Evolutionary conservation across 2,888 invertebrate species (phyloP).

Genomic region (Drosophila kambysellisi): DNA sequence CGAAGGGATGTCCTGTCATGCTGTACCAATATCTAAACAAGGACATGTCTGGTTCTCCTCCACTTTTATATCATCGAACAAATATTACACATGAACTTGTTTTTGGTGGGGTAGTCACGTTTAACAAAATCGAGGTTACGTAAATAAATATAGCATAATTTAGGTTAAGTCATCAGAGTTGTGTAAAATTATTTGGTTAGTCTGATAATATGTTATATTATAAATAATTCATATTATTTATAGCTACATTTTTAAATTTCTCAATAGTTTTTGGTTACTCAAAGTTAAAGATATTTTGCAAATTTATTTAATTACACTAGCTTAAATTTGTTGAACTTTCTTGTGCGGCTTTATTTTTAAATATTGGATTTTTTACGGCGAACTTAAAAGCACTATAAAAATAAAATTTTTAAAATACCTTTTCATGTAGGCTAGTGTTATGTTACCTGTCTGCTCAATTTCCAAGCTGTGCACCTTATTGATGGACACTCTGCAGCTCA

Average conservation of each 20-base stretch:
- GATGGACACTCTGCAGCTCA: slow-evolving; percentile 52
- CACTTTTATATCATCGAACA: neutral
- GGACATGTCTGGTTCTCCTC: neutral
- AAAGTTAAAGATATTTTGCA: neutral
- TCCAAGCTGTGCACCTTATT: slow-evolving; percentile 29
- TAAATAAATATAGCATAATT: too few species aligned
- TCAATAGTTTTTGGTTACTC: neutral
- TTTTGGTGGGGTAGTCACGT: slow-evolving; percentile 2
- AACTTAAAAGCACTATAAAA: too few species aligned
- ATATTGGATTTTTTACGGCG: neutral
- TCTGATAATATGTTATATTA: neutral
- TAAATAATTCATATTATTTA: neutral
- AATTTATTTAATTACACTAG: neutral
- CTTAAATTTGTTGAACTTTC: accelerated
- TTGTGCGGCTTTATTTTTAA: neutral
- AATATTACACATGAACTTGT: neutral
- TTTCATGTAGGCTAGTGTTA: neutral
- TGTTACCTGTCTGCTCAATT: slow-evolving; percentile 32
- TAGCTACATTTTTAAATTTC: neutral
- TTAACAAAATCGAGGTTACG: neutral
- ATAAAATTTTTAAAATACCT: neutral
- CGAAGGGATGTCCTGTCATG: neutral
- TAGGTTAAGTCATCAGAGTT: too few species aligned
- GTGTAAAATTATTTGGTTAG: neutral
- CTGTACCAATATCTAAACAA: neutral